Conservation (phyloP, 1,140 invertebrate genomes). For the Lucilia cuprina region DNA sequence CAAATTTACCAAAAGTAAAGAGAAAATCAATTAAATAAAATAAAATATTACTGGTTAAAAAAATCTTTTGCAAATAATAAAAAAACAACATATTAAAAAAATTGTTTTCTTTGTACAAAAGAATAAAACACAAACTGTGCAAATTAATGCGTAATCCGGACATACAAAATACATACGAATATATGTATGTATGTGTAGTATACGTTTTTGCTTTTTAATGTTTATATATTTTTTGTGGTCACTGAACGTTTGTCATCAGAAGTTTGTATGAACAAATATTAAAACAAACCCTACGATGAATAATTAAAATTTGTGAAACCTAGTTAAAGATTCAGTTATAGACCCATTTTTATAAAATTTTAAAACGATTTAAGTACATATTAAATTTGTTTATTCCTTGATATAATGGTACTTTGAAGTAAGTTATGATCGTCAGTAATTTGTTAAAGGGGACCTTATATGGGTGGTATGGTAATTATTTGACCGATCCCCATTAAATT, state of each 20-base stretch:
- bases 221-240: neutral
- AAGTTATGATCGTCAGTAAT: too few relatives aligned
- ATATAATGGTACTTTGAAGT: too few relatives aligned
- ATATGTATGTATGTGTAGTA: neutral
- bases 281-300: neutral
- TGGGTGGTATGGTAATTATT: too few relatives aligned
- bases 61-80: neutral
- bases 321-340: neutral
- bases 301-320: neutral
- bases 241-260: neutral
- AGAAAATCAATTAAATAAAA: neutral
- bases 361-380: too few relatives aligned
- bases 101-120: neutral
- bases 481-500: too few relatives aligned
- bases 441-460: too few relatives aligned
- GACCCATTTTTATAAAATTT: too few relatives aligned
- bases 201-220: neutral
- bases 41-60: neutral
- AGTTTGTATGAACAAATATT: neutral
- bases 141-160: neutral
- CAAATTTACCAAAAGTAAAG: neutral
- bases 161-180: neutral
- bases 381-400: too few relatives aligned
- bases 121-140: neutral
- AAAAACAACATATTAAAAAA: neutral